Evolutionary conservation across 2,888 invertebrate genomes (phyloP), one percentile per base, ranked within the genome.

Genomic region (Scaptomyza tumidula): DNA sequence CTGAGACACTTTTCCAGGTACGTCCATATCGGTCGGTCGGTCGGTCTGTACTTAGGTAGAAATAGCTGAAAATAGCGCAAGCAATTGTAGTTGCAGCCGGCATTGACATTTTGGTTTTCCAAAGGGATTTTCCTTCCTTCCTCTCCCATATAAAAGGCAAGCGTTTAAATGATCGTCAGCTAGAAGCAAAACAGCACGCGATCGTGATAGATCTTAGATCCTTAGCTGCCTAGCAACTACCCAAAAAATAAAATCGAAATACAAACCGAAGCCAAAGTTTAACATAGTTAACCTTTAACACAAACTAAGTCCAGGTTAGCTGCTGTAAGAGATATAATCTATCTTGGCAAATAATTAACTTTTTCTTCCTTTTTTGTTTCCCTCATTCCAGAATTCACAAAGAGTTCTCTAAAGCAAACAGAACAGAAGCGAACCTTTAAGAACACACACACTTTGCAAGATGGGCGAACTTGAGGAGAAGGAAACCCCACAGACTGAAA

Each of bases 401-500:
- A 67, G 70, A 84, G 67, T 79, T 75, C 75, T 79, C 60, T 84
- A 79, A 81, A 77, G 50, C 45, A 27, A 49, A 24, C 37, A 9
- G 58, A 16, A 9, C 7, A 46, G 14, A 44, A 44, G 24, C 52
- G 13, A 37, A 37, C 19, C 19, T 19, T 19, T n/a, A 10, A 37
- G 1, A n/a, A 37, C 5, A 59, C 41, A 57, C 27, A 49, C 16
- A 39, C 7, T 41, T 14, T 45, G 6, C 44, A 60, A 62, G 46
- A 92, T 92, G 92, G 92, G 92, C 55, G 92, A 92, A 80, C 86
- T 91, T 27, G 92, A 92, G 78, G 92, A 92, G 77, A 92, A 92
- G 80, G 92, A 92, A 87, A 90, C 87, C 49, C 89, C 91, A 62
- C 91, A 91, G 71, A 86, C 90, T 53, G 91, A 91, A 71, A 75